phyloP scores from a whole-genome alignment of 2,888 invertebrate genomes.

The Omphaloscelis lunosa region DNA sequence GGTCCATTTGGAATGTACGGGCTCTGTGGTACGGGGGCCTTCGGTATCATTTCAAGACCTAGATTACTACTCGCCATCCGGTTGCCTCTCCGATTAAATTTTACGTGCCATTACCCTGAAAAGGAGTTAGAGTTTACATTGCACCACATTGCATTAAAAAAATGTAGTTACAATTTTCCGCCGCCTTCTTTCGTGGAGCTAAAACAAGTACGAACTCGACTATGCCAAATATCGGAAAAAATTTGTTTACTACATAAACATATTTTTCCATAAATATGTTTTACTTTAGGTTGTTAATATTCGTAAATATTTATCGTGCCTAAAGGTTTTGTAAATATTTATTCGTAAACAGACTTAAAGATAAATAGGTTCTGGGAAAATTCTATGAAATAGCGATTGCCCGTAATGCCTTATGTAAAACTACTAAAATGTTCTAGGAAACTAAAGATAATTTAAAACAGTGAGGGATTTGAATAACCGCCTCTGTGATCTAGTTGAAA shows the following conservation, averaged over 20 bases:
- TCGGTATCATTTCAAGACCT: too few relatives aligned
- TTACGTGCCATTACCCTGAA: too few relatives aligned
- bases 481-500: too few relatives aligned
- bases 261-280: not conserved
- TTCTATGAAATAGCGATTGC: not conserved
- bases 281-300: not conserved
- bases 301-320: not conserved
- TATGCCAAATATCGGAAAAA: not conserved
- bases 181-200: too few relatives aligned
- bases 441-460: too few relatives aligned
- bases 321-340: constrained; percentile 8
- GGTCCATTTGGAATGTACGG: too few relatives aligned
- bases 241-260: not conserved
- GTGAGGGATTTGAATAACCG: not conserved
- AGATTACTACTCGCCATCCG: too few relatives aligned
- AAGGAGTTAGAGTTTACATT: too few relatives aligned
- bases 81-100: too few relatives aligned
- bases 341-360: not conserved
- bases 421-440: not conserved
- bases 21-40: too few relatives aligned
- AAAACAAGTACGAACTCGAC: not conserved
- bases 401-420: not conserved
- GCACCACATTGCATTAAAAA: too few relatives aligned
- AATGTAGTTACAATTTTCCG: too few relatives aligned
- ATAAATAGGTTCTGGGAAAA: not conserved